Conservation (phyloP, 92 coral and sea anemone genomes). For the Muricea muricata region DNA sequence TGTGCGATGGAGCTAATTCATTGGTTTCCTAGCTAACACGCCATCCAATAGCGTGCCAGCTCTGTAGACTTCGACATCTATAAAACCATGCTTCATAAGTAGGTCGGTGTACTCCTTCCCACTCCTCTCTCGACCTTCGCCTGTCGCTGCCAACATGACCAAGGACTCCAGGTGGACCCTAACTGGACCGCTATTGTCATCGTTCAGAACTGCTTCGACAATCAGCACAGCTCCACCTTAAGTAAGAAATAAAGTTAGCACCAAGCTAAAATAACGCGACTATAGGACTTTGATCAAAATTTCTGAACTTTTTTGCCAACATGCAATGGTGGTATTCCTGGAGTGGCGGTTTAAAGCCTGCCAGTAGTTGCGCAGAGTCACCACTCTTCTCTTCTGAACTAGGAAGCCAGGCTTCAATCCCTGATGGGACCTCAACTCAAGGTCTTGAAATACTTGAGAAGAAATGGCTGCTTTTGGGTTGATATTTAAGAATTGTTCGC, state of each 20-base stretch:
- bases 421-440: no score
- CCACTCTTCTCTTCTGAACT: no score
- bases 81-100: conserved; percentile 46
- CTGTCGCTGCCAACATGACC: conserved; percentile 38
- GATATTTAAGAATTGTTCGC: no score
- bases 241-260: not conserved
- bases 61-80: conserved; percentile 42
- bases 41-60: conserved; percentile 41
- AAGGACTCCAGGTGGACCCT: conserved; percentile 35
- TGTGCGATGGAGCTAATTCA: not conserved
- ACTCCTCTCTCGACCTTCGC: conserved; percentile 51
- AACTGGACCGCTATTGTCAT: conserved; percentile 44
- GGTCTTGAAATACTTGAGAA: no score
- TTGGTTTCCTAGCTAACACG: conserved; percentile 46
- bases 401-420: no score
- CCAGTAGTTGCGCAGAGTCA: no score
- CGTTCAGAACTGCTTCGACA: conserved; percentile 37
- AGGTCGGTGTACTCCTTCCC: conserved; percentile 42
- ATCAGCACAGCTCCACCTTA: conserved; percentile 40
- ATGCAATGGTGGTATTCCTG: no score
- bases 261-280: not conserved
- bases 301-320: no score
- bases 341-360: no score
- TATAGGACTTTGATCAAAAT: no score
- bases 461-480: no score